Conservation (phyloP, 2,888 invertebrate genomes). For the Suillia variegata region DNA sequence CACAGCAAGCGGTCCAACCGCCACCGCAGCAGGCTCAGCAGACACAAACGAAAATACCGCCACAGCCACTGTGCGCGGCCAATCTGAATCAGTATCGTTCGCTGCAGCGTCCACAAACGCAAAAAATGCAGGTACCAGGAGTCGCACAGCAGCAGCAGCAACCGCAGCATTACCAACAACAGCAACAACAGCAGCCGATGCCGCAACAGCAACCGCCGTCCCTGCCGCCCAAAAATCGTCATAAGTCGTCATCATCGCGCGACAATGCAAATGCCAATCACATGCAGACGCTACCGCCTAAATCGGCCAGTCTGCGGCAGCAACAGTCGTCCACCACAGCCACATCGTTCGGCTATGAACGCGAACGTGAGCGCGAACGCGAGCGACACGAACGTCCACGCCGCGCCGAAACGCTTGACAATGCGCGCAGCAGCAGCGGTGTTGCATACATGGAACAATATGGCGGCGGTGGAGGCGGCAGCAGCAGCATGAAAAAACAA, state of each 20-base stretch:
- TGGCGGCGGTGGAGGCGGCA: constrained; percentile 31
- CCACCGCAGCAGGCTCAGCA: constrained; percentile 39
- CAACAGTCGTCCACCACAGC: constrained; percentile 47
- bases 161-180: constrained; percentile 31
- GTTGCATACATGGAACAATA: constrained; percentile 51
- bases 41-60: constrained; percentile 53
- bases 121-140: constrained; percentile 47
- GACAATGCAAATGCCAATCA: constrained; percentile 53
- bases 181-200: constrained; percentile 29
- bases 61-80: constrained; percentile 60
- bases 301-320: constrained; percentile 55
- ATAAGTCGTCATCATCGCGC: constrained; percentile 49
- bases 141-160: constrained; percentile 31
- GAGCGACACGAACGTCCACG: constrained; percentile 49
- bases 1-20: constrained; percentile 43
- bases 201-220: constrained; percentile 54
- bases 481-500: constrained; percentile 47
- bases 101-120: constrained; percentile 63
- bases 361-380: constrained; percentile 45
- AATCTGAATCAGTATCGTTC: constrained; percentile 67
- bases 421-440: constrained; percentile 40
- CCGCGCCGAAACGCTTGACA: constrained; percentile 54
- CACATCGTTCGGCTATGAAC: constrained; percentile 49
- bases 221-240: constrained; percentile 60
- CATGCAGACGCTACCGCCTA: constrained; percentile 58